Percentiles rank a stretch among this genome's conserved stretches.
Conservation (phyloP, 2,113 vertebrate genomes). For the Brachypteracias leptosomus region DNA sequence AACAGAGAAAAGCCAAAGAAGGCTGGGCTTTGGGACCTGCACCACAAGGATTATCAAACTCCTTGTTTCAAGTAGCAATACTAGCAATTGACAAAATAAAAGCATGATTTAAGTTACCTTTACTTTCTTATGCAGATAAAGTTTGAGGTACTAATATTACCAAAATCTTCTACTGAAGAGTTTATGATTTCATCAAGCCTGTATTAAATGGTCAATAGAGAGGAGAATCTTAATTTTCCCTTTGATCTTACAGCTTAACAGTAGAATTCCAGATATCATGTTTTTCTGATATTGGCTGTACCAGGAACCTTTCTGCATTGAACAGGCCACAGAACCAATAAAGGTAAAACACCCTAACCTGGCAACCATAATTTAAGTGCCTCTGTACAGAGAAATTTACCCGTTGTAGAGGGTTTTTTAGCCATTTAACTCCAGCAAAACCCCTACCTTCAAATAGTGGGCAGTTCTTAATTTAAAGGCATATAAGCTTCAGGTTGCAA, state of each 20-base stretch:
- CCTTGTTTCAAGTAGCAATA: background rate
- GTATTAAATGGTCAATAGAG: background rate
- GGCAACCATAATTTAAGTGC: background rate
- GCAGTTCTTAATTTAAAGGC: background rate
- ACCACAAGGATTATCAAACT: background rate
- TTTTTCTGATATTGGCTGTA: background rate
- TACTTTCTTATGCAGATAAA: background rate
- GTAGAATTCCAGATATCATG: background rate
- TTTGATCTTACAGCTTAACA: background rate
- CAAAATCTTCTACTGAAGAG: background rate
- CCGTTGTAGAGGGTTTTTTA: background rate
- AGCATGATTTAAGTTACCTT: background rate
- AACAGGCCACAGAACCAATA: background rate
- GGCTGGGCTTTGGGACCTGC: background rate
- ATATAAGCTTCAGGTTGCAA: accelerated
- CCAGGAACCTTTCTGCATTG: background rate
- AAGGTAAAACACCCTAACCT: background rate
- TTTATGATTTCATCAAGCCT: background rate
- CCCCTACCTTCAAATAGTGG: accelerated
- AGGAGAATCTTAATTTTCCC: background rate
- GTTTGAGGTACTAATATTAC: background rate
- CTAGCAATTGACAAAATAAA: background rate
- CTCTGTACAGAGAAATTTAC: background rate
- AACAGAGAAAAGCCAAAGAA: background rate
- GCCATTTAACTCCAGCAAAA: background rate